phyloP scores from a whole-genome alignment of 2,797 vertebrate genomes.

The Pachyuromys duprasi region DNA sequence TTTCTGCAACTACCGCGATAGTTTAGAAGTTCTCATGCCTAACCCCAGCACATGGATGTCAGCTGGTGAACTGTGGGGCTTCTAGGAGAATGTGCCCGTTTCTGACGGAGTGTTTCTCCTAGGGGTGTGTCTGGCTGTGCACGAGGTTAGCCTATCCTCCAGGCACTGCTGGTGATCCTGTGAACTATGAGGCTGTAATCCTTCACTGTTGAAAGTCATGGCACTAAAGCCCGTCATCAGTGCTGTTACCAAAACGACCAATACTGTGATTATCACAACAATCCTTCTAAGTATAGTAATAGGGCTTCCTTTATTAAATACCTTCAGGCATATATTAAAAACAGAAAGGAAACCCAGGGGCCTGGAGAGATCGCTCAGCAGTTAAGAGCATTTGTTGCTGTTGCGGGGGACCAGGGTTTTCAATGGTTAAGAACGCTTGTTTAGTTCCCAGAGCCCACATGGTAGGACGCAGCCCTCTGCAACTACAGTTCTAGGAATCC shows the following conservation, averaged over 20 bases:
- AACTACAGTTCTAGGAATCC: neutral
- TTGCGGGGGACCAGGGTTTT: neutral
- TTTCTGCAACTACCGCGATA: neutral
- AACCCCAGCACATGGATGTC: neutral
- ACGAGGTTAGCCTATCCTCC: neutral
- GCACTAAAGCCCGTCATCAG: conserved; percentile 40
- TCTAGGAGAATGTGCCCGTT: neutral
- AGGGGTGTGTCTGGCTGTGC: neutral
- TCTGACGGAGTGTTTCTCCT: neutral
- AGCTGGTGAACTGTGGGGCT: neutral
- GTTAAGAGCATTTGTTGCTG: neutral
- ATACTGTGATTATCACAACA: conserved; percentile 26
- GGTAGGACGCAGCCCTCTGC: neutral
- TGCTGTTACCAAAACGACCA: conserved; percentile 34
- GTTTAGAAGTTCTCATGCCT: neutral
- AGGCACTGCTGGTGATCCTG: neutral
- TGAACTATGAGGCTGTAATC: neutral
- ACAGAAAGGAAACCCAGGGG: neutral
- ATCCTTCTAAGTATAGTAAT: conserved; percentile 31
- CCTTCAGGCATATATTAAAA: neutral
- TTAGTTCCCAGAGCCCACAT: too few species aligned
- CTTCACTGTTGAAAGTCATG: neutral
- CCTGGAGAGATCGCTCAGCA: neutral
- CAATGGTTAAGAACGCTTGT: too few species aligned
- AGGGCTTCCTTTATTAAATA: conserved; percentile 43